These are phyloP conservation scores for Tanytarsus gracilentus DNA, from an alignment of 2,888 invertebrate genomes.

Conservation along the genomic window DNA sequence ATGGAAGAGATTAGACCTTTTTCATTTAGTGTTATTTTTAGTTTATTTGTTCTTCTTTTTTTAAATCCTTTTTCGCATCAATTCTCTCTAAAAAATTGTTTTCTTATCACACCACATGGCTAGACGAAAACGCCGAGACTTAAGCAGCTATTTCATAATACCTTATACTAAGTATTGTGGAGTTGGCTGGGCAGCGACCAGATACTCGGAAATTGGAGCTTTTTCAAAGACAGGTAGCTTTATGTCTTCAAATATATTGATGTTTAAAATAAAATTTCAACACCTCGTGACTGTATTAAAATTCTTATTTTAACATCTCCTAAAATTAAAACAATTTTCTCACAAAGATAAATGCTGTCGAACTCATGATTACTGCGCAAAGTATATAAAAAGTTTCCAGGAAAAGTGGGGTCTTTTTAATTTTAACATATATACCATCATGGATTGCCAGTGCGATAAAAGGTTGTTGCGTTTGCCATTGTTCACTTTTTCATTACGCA, in stretches of 20 bases:
- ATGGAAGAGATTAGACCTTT: too few relatives aligned
- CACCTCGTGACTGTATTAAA: too few relatives aligned
- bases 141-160: conserved; percentile 57
- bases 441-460: conserved; percentile 84
- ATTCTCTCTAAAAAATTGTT: background rate
- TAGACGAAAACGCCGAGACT: conserved; percentile 36
- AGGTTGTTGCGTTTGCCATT: conserved; percentile 46
- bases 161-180: conserved; percentile 92
- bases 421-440: conserved; percentile 74
- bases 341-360: conserved; percentile 58
- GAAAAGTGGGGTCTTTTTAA: conserved; percentile 74
- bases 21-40: too few relatives aligned
- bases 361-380: conserved; percentile 74
- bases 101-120: background rate
- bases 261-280: too few relatives aligned
- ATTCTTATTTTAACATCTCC: background rate
- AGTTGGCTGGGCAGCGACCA: conserved; percentile 65
- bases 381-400: conserved; percentile 70
- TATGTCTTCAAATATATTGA: too few relatives aligned
- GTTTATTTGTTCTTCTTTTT: background rate
- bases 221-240: conserved; percentile 61
- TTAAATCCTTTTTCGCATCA: background rate
- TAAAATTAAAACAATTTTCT: background rate
- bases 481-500: background rate
- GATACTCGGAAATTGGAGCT: conserved; percentile 69